Evolutionary conservation across 2,797 vertebrate genomes (phyloP).

Genomic region (Oophaga sylvatica): DNA sequence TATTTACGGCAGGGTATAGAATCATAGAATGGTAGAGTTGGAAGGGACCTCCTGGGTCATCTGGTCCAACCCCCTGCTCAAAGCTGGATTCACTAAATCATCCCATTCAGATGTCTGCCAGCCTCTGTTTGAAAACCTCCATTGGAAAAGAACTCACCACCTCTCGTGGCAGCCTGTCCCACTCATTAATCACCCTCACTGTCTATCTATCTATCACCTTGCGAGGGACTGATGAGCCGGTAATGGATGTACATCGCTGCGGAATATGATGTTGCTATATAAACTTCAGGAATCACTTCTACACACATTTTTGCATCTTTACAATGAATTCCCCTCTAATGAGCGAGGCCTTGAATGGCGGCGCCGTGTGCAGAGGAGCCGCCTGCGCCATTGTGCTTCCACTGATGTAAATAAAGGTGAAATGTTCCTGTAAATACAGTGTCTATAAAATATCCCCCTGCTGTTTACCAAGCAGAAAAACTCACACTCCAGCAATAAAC

Average conservation of each 20-base stretch:
- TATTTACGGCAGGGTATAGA: too few relatives aligned
- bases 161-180: too few relatives aligned
- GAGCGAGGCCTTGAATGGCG: not conserved
- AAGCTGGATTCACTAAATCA: too few relatives aligned
- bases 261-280: not conserved
- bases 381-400: conserved; percentile 40
- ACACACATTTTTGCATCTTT: not conserved
- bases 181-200: too few relatives aligned
- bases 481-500: conserved; percentile 66
- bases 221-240: not conserved
- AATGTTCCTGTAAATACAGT: conserved; percentile 67
- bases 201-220: not conserved
- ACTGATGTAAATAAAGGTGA: conserved; percentile 62
- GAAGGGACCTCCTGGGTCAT: too few relatives aligned
- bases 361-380: not conserved
- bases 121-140: too few relatives aligned
- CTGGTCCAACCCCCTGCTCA: too few relatives aligned
- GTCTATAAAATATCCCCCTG: conserved; percentile 65
- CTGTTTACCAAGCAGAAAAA: conserved; percentile 65
- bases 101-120: too few relatives aligned
- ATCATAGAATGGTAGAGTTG: too few relatives aligned
- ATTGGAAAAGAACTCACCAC: too few relatives aligned
- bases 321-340: not conserved
- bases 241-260: not conserved
- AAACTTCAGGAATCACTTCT: not conserved